Conservation (phyloP, 37 sponge, comb jelly and placozoan species). For the Eunapius fragilis region DNA sequence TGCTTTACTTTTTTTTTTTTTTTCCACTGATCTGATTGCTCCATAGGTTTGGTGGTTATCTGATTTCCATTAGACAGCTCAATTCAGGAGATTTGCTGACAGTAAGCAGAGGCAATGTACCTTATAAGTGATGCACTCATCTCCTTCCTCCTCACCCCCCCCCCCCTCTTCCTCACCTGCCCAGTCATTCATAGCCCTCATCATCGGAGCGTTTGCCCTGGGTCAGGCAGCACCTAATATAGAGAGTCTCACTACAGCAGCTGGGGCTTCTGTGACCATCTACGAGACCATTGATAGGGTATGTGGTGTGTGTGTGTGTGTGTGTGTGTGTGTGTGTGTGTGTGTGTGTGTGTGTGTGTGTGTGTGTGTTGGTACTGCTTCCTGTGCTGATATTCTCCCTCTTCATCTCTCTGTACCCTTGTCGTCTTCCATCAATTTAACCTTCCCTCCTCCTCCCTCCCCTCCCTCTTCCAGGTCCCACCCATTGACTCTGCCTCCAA, state of each 20-base stretch:
- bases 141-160: not conserved
- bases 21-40: no score
- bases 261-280: slow-evolving; percentile 40
- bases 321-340: not conserved
- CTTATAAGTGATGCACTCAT: no score
- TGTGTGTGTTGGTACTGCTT: not conserved
- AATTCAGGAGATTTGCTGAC: slow-evolving; percentile 29
- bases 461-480: slow-evolving; percentile 4
- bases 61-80: not conserved
- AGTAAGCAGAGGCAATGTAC: slow-evolving; percentile 29
- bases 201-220: slow-evolving; percentile 66
- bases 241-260: slow-evolving; percentile 25
- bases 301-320: not conserved
- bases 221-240: slow-evolving; percentile 58
- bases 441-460: slow-evolving; percentile 1
- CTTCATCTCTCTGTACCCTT: slow-evolving; percentile 8
- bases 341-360: not conserved
- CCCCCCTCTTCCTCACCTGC: not conserved
- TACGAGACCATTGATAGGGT: slow-evolving; percentile 59
- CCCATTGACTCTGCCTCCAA: slow-evolving; percentile 12
- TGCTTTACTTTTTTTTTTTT: no score
- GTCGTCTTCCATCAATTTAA: not conserved
- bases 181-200: slow-evolving; percentile 65
- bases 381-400: not conserved
- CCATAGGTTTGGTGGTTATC: slow-evolving; percentile 18